Percentiles rank a stretch among this genome's conserved stretches.
Evolutionary conservation across 2,888 invertebrate genomes (phyloP).

Genomic region (Epirrita christyi): DNA sequence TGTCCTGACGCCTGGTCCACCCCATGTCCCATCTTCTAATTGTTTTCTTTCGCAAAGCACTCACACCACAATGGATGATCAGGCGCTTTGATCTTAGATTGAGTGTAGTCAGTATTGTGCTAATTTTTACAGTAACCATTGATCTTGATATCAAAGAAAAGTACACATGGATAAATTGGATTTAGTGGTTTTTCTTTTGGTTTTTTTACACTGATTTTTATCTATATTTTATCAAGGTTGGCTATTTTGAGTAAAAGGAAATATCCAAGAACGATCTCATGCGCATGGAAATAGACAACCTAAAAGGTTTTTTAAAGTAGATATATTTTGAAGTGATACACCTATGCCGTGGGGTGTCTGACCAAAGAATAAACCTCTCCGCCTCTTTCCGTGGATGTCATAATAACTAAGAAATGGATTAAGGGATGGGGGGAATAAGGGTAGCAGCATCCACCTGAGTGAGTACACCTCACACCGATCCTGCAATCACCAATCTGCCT

Average conservation of each 20-base stretch:
- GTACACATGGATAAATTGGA: neutral
- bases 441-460: no score
- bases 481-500: no score
- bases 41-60: constrained; percentile 76
- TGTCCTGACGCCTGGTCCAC: constrained; percentile 62
- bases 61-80: constrained; percentile 72
- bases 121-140: constrained; percentile 38
- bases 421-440: no score
- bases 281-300: neutral
- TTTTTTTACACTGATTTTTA: neutral
- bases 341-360: no score
- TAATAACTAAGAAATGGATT: no score
- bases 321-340: no score
- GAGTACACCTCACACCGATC: no score
- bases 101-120: constrained; percentile 44
- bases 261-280: neutral
- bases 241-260: neutral
- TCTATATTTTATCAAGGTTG: neutral
- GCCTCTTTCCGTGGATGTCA: no score
- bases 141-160: constrained; percentile 10
- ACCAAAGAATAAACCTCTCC: no score
- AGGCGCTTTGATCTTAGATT: constrained; percentile 71
- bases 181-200: neutral
- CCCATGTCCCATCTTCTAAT: constrained; percentile 75
- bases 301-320: neutral